Evolutionary conservation across 2,888 invertebrate genomes (phyloP).

Genomic region (Patella caerulea): DNA sequence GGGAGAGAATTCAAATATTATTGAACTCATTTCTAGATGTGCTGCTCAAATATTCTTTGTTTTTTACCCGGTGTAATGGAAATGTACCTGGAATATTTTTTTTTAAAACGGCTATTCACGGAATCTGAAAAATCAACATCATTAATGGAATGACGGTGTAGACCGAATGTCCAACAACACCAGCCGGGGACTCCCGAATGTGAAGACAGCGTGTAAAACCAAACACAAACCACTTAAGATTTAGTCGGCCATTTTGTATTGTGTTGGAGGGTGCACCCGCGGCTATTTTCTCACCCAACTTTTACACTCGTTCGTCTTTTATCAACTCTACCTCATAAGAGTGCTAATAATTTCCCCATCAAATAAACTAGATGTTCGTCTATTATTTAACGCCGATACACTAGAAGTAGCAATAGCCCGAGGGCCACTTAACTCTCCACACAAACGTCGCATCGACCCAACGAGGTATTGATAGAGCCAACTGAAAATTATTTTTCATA

Average conservation of each 20-base stretch:
- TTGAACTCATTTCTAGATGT: no score
- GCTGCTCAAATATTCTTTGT: no score
- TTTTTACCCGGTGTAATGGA: no score
- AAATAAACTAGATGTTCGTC: not conserved
- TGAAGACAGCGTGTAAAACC: not conserved
- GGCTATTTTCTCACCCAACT: not conserved
- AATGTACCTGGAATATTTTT: no score
- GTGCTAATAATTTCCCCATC: not conserved
- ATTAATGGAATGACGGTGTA: not conserved
- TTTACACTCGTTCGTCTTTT: not conserved
- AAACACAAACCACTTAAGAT: constrained; percentile 3
- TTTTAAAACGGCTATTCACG: no score
- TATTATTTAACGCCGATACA: no score
- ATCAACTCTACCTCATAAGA: not conserved
- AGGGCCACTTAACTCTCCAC: not conserved
- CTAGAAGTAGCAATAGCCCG: not conserved
- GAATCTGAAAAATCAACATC: not conserved
- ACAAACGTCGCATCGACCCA: not conserved
- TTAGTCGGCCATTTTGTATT: not conserved
- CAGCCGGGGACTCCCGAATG: not conserved
- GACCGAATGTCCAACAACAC: not conserved
- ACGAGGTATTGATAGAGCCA: not conserved
- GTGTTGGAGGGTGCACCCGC: not conserved
- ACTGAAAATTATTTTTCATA: not conserved
- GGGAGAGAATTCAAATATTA: no score